Conservation (phyloP, 2,888 invertebrate species). For the Lasioglossum oenotherae region DNA sequence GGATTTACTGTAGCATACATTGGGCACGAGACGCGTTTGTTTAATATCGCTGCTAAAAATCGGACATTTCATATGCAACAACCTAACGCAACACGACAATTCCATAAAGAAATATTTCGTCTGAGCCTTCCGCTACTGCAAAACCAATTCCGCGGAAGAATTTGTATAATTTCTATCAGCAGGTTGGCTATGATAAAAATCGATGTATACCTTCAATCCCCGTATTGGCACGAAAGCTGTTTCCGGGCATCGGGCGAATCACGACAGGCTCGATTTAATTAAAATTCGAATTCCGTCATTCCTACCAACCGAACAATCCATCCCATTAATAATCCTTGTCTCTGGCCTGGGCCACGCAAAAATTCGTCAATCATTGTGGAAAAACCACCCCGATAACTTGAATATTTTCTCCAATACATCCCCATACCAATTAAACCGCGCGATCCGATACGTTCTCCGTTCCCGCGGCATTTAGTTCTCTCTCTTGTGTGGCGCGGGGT, state of each 20-base stretch:
- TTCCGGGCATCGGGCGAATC: not conserved
- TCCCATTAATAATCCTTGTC: not conserved
- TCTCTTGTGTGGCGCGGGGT: not conserved
- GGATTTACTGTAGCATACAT: too few relatives aligned
- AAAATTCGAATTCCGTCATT: constrained; percentile 1
- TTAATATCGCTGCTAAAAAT: too few relatives aligned
- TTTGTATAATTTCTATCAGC: not conserved
- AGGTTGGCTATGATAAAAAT: not conserved
- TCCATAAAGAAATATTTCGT: not conserved
- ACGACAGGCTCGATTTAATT: constrained; percentile 1
- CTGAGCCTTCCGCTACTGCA: not conserved
- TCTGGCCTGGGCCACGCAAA: not conserved
- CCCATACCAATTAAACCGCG: not conserved
- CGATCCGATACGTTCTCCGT: not conserved
- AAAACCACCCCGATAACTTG: not conserved
- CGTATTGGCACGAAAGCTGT: not conserved
- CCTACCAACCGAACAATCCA: not conserved
- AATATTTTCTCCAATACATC: not conserved
- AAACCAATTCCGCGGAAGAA: not conserved
- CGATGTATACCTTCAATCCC: not conserved
- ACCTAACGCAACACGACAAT: not conserved
- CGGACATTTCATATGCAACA: too few relatives aligned
- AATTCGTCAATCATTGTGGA: not conserved
- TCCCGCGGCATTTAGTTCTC: not conserved
- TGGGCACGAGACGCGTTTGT: too few relatives aligned